phyloP scores from a whole-genome alignment of 1,140 invertebrate genomes.

The Drosophila carrolli region DNA sequence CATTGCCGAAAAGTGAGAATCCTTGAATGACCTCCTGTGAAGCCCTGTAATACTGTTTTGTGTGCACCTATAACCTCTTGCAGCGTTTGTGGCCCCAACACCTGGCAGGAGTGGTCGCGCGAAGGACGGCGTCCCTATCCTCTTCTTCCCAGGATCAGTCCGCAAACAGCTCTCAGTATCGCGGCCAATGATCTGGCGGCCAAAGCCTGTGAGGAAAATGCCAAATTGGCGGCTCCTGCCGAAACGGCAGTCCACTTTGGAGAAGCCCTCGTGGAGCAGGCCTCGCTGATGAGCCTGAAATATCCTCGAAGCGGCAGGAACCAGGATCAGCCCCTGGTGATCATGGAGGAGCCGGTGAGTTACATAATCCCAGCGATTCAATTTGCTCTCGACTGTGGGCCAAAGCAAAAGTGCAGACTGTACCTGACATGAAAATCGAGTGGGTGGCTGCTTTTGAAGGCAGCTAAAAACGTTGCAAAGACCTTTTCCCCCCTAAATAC shows the following conservation, averaged over 20 bases:
- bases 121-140: conserved; percentile 93
- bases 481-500: not conserved
- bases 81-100: conserved; percentile 92
- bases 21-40: conserved; percentile 19
- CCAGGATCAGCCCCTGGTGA: conserved; percentile 48
- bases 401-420: conserved; percentile 74
- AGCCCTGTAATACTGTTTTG: not conserved
- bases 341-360: conserved; percentile 82
- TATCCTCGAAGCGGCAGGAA: conserved; percentile 33
- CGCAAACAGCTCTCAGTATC: conserved; percentile 93
- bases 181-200: conserved; percentile 90
- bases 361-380: conserved; percentile 61
- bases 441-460: not conserved
- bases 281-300: conserved; percentile 43
- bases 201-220: conserved; percentile 85
- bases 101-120: conserved; percentile 92
- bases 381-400: conserved; percentile 25
- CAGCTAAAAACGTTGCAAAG: not conserved
- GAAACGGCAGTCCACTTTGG: conserved; percentile 66
- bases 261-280: conserved; percentile 59
- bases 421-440: conserved; percentile 1
- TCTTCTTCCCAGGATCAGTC: conserved; percentile 91
- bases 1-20: conserved; percentile 93
- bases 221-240: conserved; percentile 82
- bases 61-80: conserved; percentile 75